Evolutionary conservation across 1,140 invertebrate species (phyloP), one percentile per base, ranked within the genome.

Genomic region (Apis cerana): DNA sequence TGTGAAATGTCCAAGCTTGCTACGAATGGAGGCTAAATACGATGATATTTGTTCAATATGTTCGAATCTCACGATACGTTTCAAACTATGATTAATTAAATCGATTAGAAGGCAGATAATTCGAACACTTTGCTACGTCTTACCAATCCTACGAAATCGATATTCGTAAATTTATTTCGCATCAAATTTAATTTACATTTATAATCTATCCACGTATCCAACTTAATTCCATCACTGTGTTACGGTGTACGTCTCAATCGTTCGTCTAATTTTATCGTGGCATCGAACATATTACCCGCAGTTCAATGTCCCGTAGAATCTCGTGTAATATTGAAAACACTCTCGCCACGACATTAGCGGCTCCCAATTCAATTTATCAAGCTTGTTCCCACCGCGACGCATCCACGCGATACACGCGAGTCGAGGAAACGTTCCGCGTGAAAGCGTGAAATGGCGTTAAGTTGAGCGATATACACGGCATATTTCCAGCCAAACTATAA

Each of bases 401-500:
- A 8, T 19, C 8, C 21, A 21, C 58, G 58, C 11, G 58, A n/a
- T 33, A 3, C 33, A 43, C 33, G 21, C 58, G 21, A 59, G 11
- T 10, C 5, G 21, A 59, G 2, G 58, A 21, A 59, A 59, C 21
- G 21, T n/a, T n/a, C n/a, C n/a, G 52, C 56, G 50, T 65, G 56
- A 43, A n/a, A 61, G 23, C 17, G 33, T 33, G 67, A 33, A 52
- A 52, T 19, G 50, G 23, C 10, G 69, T 13, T 80, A 80, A 80
- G 56, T 69, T 7, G 33, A 65, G 69, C 48, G 27, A 64, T 48
- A 52, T 33, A 33, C 48, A 11, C 58, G 23, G 27, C 50, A 72
- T 74, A 80, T 80, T 80, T 74, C 52, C 27, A 68, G 52, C 62
- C 62, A 33, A 72, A 64, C 59, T 62, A 58, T 56, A 67, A 80